phyloP scores from a whole-genome alignment of 2,888 invertebrate genomes.

The Empis livida region DNA sequence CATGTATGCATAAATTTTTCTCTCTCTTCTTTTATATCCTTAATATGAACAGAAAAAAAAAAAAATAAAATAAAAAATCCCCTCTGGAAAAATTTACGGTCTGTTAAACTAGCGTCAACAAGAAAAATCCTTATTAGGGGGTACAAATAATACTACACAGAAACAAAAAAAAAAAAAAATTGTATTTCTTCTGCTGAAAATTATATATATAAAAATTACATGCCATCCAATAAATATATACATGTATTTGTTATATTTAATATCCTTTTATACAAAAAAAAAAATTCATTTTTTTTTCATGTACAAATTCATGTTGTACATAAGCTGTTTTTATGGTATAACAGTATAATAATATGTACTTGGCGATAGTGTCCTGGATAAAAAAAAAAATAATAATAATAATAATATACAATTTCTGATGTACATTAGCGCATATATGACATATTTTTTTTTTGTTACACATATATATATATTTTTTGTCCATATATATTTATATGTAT shows the following conservation, averaged over 20 bases:
- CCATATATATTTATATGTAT: no score
- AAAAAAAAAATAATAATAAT: no score
- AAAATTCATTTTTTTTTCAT: not conserved
- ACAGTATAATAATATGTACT: no score
- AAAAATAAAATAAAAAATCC: not conserved
- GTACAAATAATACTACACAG: conserved; percentile 8
- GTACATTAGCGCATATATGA: no score
- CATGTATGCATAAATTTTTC: no score
- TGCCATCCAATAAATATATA: not conserved
- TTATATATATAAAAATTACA: not conserved
- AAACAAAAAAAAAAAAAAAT: conserved; percentile 1
- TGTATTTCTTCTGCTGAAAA: not conserved
- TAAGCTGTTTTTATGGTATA: not conserved
- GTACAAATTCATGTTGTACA: not conserved
- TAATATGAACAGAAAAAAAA: not conserved
- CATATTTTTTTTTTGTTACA: not conserved
- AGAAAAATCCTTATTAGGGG: conserved; percentile 19
- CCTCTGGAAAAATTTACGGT: conserved; percentile 22
- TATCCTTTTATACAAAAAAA: not conserved
- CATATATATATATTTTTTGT: no score
- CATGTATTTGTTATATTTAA: not conserved
- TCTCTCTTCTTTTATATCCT: no score
- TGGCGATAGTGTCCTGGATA: no score
- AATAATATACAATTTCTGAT: no score
- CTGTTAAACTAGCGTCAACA: conserved; percentile 20